A percentile compares a stretch with the other conserved stretches of the same genome.
Conservation (phyloP, 2,797 vertebrate genomes). For the Schizopygopsis malacanthus region DNA sequence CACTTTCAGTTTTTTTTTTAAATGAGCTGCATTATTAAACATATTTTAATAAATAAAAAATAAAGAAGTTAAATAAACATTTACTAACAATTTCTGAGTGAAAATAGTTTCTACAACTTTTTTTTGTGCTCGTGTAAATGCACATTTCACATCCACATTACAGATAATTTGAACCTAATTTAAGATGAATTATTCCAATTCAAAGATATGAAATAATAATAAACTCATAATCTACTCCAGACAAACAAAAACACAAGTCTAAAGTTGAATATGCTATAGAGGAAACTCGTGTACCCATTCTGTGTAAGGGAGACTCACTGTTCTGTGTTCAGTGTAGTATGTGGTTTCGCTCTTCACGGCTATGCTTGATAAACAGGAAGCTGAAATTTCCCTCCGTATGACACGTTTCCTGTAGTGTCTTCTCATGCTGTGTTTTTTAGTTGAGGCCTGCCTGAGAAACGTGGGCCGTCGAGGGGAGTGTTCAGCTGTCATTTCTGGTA, state of each 20-base stretch:
- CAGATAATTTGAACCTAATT: background rate
- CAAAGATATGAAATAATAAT: background rate
- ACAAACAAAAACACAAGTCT: background rate
- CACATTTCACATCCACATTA: background rate
- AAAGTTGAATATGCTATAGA: background rate
- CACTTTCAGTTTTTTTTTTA: background rate
- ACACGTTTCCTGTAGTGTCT: constrained; percentile 83
- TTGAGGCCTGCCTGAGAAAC: constrained; percentile 56
- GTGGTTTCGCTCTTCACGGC: constrained; percentile 61
- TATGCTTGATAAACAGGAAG: constrained; percentile 74
- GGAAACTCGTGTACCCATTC: background rate
- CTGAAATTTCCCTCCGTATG: constrained; percentile 80
- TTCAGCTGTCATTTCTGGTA: constrained; percentile 67
- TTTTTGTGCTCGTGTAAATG: background rate
- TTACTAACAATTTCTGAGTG: background rate
- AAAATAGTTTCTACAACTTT: background rate
- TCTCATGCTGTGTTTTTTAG: constrained; percentile 48
- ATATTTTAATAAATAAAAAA: background rate
- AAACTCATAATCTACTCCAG: background rate
- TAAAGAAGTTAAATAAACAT: background rate
- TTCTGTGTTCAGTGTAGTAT: background rate
- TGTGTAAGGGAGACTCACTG: constrained; percentile 15
- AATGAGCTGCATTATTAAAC: background rate
- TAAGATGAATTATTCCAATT: background rate
- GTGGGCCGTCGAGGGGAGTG: constrained; percentile 70